A percentile compares a stretch with the other conserved stretches of the same genome.
Evolutionary conservation across 2,888 invertebrate species (phyloP).

Genomic region (Endotricha flammealis): DNA sequence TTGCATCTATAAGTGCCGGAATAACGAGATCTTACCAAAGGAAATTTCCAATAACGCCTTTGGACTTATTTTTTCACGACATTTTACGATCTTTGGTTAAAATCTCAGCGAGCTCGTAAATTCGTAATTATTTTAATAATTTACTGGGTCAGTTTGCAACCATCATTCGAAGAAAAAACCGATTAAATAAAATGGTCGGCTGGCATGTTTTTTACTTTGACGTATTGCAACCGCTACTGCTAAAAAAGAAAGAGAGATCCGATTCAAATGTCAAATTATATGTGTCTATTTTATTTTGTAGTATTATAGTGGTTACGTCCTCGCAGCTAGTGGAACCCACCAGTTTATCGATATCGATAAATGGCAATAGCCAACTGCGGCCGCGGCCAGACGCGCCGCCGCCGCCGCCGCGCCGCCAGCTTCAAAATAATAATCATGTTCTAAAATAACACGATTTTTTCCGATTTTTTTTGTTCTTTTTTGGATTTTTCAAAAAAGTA

Average conservation of each 20-base stretch:
- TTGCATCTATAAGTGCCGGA: constrained; percentile 20
- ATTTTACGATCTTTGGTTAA: constrained; percentile 39
- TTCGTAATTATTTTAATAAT: constrained; percentile 32
- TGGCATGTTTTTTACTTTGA: constrained; percentile 4
- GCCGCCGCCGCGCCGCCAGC: too few relatives aligned
- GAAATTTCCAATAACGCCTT: constrained; percentile 34
- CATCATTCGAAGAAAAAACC: constrained; percentile 27
- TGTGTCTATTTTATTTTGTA: background rate
- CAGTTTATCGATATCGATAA: background rate
- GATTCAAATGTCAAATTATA: background rate
- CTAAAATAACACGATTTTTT: too few relatives aligned
- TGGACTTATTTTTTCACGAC: constrained; percentile 42
- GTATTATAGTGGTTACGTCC: constrained; percentile 7
- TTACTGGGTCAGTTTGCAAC: constrained; percentile 36
- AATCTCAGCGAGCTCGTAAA: constrained; percentile 25
- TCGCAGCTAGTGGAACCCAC: background rate
- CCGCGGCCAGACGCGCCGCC: too few relatives aligned
- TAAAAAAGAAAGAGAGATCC: constrained; percentile 5
- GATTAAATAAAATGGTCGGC: constrained; percentile 15
- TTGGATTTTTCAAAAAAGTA: too few relatives aligned
- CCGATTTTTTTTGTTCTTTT: too few relatives aligned
- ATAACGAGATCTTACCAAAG: constrained; percentile 37
- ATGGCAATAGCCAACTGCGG: too few relatives aligned
- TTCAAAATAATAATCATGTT: too few relatives aligned
- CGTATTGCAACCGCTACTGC: constrained; percentile 5